Evolutionary conservation across 1,140 invertebrate genomes (phyloP).

Genomic region (Ephestia elutella): DNA sequence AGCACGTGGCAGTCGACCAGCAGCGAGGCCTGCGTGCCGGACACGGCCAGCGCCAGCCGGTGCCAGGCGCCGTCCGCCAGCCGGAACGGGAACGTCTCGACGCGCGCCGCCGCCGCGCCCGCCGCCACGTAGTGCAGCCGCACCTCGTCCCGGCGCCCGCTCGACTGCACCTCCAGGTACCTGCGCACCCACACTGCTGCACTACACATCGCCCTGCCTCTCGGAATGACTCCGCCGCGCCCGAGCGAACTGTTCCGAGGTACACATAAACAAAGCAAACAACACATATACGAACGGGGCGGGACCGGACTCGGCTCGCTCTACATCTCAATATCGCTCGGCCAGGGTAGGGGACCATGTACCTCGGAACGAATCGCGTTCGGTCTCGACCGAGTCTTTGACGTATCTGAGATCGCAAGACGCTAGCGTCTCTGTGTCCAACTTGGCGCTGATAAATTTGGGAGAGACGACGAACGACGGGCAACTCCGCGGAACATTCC

Average conservation of each 20-base stretch:
- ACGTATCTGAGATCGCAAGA: slow-evolving; percentile 49
- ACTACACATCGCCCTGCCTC: slow-evolving; percentile 27
- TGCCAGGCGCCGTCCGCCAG: slow-evolving; percentile 92
- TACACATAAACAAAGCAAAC: slow-evolving; percentile 69
- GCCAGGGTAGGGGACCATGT: slow-evolving; percentile 73
- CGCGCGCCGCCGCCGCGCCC: slow-evolving; percentile 78
- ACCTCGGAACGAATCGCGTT: slow-evolving; percentile 74
- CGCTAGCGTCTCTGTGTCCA: slow-evolving; percentile 39
- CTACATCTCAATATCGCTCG: slow-evolving; percentile 75
- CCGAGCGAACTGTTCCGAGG: slow-evolving; percentile 67
- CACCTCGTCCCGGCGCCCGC: slow-evolving; percentile 89
- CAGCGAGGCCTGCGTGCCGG: slow-evolving; percentile 86
- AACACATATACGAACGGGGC: slow-evolving; percentile 58
- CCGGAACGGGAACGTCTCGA: slow-evolving; percentile 90
- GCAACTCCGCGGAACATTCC: slow-evolving; percentile 20
- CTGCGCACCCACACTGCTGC: slow-evolving; percentile 68
- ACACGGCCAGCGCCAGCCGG: slow-evolving; percentile 86
- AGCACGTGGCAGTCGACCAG: slow-evolving; percentile 90
- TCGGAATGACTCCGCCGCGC: slow-evolving; percentile 36
- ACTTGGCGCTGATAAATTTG: slow-evolving; percentile 27
- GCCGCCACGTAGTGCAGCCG: slow-evolving; percentile 82
- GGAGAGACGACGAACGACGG: slow-evolving; percentile 31
- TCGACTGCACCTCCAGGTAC: slow-evolving; percentile 93
- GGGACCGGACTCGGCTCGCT: slow-evolving; percentile 63
- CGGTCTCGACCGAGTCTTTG: slow-evolving; percentile 48